These are phyloP conservation scores for Meghimatium bilineatum DNA, from an alignment of 2,888 invertebrate genomes.

Conservation along the genomic window DNA sequence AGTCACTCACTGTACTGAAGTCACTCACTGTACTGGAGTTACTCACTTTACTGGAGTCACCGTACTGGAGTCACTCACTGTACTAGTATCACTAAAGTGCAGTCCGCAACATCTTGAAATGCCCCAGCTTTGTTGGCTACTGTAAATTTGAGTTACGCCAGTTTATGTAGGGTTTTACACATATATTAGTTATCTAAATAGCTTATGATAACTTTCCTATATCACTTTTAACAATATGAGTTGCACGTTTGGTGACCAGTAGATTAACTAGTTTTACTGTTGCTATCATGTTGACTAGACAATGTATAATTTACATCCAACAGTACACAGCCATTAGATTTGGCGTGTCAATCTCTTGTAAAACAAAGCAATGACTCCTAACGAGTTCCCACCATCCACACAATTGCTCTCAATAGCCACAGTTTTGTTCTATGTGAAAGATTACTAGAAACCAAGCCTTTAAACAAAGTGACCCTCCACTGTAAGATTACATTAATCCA, in stretches of 20 bases:
- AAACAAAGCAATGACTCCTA: not conserved
- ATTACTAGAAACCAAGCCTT: conserved; percentile 22
- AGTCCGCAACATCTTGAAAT: too few species aligned
- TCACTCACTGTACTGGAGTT: too few species aligned
- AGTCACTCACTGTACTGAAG: too few species aligned
- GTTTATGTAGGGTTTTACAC: too few species aligned
- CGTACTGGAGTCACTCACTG: too few species aligned
- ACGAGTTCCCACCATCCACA: not conserved
- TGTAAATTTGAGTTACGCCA: too few species aligned
- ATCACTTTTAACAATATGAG: too few species aligned
- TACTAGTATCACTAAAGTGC: too few species aligned
- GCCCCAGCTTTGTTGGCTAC: too few species aligned
- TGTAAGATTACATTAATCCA: conserved; percentile 26
- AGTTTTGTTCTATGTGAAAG: conserved; percentile 2
- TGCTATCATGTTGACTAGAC: not conserved
- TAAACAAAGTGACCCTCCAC: conserved; percentile 23
- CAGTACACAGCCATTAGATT: not conserved
- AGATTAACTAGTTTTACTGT: not conserved
- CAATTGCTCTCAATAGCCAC: not conserved
- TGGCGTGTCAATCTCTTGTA: not conserved
- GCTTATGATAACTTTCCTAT: too few species aligned
- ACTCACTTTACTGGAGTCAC: too few species aligned
- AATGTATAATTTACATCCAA: not conserved
- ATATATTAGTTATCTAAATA: too few species aligned
- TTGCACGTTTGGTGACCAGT: not conserved